Base-by-base conservation (phyloP, 92 coral and sea anemone genomes). In the Porites evermanni region DNA sequence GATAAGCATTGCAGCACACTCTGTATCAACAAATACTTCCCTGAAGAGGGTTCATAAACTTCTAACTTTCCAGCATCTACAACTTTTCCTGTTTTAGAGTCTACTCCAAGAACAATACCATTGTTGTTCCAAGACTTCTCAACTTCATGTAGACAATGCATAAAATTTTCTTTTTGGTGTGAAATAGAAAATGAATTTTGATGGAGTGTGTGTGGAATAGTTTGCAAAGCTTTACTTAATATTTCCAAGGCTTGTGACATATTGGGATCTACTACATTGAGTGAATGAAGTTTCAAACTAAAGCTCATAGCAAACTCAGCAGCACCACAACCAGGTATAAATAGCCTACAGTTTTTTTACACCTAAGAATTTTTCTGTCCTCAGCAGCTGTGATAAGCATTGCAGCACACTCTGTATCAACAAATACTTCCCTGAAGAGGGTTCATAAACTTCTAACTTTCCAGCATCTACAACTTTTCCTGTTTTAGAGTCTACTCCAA, bases 291-390 rank as follows among this genome's bases (percentile, higher is more conserved):
- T 52, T 84, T 89, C 44, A 97, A 81, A 63, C 71, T 86, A 61
- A 77, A 84, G 17, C 90, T 87, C 72, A 93, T 70, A 68, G 88
- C 92, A 80, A 93, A 80, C 75, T 97, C 99, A 54, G 79, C 79
- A 18, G 93, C 77, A 20, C 99, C 99, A 54, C 96, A 93, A 20
- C 97, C 95, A 3, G 96, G 96, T 24, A 97, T 71, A 53, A 84
- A 54, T 24, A 38, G 47, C n/a, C n/a, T n/a, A 38, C 47, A 38
- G 47, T 6, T 38, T 38, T 38, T 38, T 73, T 8, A 86, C 91
- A 75, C 93, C 88, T 82, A 92, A 78, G 23, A 95, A 77, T 70
- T 87, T 84, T 44, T 97, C 98, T 26, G 92, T 85, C 86, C 94
- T 87, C 23, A 95, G 81, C 72, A 97, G 63, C 87, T 91, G 96